Conservation (phyloP, 2,797 vertebrate genomes). For the Streptopelia turtur region DNA sequence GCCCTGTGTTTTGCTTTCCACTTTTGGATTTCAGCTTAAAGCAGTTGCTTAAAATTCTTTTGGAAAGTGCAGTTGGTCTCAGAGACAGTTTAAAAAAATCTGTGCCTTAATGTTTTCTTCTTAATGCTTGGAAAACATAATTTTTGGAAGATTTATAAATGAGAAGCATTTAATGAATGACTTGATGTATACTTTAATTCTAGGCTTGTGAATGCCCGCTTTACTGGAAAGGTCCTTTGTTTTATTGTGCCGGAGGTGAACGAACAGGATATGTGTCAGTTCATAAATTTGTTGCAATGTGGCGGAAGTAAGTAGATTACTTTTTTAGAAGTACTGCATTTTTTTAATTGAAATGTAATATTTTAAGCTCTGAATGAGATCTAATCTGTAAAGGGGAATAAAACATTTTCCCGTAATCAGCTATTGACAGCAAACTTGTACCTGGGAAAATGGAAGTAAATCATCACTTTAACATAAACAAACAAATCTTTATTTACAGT, state of each 20-base stretch:
- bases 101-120: not conserved
- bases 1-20: not conserved
- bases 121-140: not conserved
- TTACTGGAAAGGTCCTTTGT: constrained; percentile 96
- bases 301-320: constrained; percentile 90
- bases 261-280: constrained; percentile 93
- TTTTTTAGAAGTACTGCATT: not conserved
- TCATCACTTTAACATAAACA: not conserved
- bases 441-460: not conserved
- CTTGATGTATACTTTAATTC: not conserved
- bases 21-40: not conserved
- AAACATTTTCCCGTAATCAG: not conserved
- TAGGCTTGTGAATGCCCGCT: constrained; percentile 95
- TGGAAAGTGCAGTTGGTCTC: not conserved
- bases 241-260: constrained; percentile 91
- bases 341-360: not conserved
- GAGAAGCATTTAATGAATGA: constrained; percentile 10
- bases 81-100: not conserved
- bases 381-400: not conserved
- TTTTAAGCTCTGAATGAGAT: not conserved
- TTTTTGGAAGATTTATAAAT: not conserved
- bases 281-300: constrained; percentile 97
- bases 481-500: not conserved
- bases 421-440: not conserved
- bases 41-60: constrained; percentile 7